Evolutionary conservation across 2,797 vertebrate genomes (phyloP).

Genomic region (Galagoides demidoff): DNA sequence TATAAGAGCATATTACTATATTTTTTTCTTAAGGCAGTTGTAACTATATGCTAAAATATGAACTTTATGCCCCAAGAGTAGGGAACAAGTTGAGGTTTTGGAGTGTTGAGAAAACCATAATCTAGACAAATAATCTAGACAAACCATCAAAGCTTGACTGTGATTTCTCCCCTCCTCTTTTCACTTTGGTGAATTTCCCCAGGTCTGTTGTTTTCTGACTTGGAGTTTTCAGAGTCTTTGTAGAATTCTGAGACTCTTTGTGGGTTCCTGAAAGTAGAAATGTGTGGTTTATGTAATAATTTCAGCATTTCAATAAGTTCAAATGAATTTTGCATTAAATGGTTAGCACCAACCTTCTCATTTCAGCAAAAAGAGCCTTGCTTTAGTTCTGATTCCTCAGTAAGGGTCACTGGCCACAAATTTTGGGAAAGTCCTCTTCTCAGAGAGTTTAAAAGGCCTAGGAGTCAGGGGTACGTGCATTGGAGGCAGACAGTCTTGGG

Average conservation of each 20-base stretch:
- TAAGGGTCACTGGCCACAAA: neutral
- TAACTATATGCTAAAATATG: neutral
- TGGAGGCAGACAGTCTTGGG: neutral
- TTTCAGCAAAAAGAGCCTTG: neutral
- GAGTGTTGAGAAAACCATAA: neutral
- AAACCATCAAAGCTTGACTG: neutral
- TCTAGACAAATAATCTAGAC: neutral
- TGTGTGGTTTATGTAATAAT: neutral
- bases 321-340: neutral
- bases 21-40: neutral
- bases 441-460: neutral
- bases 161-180: neutral
- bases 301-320: neutral
- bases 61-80: neutral
- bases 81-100: neutral
- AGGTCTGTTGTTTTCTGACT: constrained; percentile 2
- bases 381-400: neutral
- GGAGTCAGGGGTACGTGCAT: neutral
- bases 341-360: neutral
- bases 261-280: neutral
- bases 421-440: neutral
- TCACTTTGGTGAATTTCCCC: neutral
- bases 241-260: constrained; percentile 5
- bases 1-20: neutral
- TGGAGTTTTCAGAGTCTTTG: neutral